These are phyloP conservation scores for Heterochromis multidens DNA, from an alignment of 2,113 vertebrate genomes.

Conservation along the genomic window DNA sequence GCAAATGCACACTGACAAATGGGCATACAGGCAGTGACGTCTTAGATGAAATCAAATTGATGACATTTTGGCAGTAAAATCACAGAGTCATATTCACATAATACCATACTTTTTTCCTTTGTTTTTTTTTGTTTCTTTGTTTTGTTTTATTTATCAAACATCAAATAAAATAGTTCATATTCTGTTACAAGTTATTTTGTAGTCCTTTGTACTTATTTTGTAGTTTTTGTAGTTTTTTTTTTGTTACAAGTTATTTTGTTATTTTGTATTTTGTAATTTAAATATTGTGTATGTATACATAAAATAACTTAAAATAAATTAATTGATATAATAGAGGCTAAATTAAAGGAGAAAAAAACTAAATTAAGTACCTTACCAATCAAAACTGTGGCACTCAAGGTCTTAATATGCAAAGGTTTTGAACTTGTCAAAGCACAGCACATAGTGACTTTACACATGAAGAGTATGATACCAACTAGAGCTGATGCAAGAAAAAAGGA, in stretches of 20 bases:
- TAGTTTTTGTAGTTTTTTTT: too few relatives aligned
- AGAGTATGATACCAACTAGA: neutral
- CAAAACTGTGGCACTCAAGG: neutral
- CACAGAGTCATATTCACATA: neutral
- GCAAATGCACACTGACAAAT: neutral
- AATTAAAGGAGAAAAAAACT: neutral
- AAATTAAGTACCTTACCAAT: neutral
- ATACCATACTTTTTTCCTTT: neutral
- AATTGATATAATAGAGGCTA: neutral
- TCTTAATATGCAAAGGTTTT: slow-evolving; percentile 1
- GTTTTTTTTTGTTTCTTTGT: neutral
- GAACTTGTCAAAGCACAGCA: neutral
- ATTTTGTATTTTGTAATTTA: too few relatives aligned
- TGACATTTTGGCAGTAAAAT: neutral
- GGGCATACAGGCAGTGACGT: neutral
- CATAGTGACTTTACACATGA: neutral
- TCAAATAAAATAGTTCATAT: too few relatives aligned
- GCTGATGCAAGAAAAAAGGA: neutral
- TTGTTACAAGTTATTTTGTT: neutral
- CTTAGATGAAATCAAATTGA: neutral
- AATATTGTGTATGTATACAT: neutral
- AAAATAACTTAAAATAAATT: neutral
- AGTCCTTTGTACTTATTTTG: too few relatives aligned
- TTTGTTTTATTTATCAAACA: too few relatives aligned
- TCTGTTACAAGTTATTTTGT: too few relatives aligned